Evolutionary conservation across 1,140 invertebrate genomes (phyloP).

Genomic region (Leptinotarsa texana): DNA sequence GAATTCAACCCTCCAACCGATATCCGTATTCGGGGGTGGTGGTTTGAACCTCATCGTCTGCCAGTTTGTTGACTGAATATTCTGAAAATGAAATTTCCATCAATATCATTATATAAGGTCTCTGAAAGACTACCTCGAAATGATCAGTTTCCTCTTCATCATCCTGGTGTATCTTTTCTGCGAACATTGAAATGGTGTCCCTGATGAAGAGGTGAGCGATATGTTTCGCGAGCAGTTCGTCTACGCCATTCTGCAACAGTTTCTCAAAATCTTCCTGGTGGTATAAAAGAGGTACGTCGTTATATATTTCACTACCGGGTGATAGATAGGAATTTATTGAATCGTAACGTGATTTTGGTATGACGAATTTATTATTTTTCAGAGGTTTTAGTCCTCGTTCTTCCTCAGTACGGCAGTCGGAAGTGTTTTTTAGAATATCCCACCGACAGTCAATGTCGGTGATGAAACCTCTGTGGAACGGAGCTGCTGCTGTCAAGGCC

Average conservation of each 20-base stretch:
- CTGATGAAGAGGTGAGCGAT: slow-evolving; percentile 98
- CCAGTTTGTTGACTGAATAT: slow-evolving; percentile 99
- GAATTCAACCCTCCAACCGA: slow-evolving; percentile 99
- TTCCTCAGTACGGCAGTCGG: slow-evolving; percentile 93
- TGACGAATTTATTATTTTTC: slow-evolving; percentile 78
- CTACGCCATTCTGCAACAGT: slow-evolving; percentile 84
- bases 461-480: slow-evolving; percentile 89
- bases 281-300: slow-evolving; percentile 88
- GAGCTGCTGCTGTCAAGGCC: slow-evolving; percentile 94
- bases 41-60: slow-evolving; percentile 99
- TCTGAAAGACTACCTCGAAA: slow-evolving; percentile 98
- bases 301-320: slow-evolving; percentile 82
- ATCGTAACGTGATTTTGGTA: slow-evolving; percentile 96
- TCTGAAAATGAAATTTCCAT: slow-evolving; percentile 63
- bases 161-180: slow-evolving; percentile 94
- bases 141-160: slow-evolving; percentile 95
- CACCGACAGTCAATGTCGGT: slow-evolving; percentile 96
- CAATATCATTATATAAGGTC: slow-evolving; percentile 69
- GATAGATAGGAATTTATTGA: slow-evolving; percentile 97
- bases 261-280: slow-evolving; percentile 82
- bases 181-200: slow-evolving; percentile 95
- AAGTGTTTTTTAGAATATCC: slow-evolving; percentile 92
- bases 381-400: slow-evolving; percentile 87
- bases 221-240: slow-evolving; percentile 89
- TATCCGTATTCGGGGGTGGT: slow-evolving; percentile 89